Base-by-base conservation (phyloP, 2,888 invertebrate species). In the Exephanes ischioxanthus region DNA sequence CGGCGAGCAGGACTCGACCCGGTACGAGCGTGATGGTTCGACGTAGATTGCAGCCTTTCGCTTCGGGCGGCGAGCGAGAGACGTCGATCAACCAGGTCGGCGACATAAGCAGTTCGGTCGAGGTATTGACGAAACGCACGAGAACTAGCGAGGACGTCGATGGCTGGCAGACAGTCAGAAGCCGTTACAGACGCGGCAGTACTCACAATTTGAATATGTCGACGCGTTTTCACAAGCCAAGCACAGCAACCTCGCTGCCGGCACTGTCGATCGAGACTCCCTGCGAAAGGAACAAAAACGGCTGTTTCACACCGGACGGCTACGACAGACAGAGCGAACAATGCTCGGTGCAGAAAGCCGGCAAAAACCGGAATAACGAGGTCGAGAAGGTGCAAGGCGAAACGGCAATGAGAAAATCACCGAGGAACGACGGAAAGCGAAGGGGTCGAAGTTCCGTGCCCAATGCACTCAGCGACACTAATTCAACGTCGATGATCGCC, bases 131-230 rank as follows among this genome's bases (percentile, higher is more conserved):
- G 68, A 91, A 87, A 92, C 94, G 80, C 55, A 83, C 86, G 91
- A 94, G 89, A 94, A 81, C 93, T 88, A 90, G 87, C 91, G 91
- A 92, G 80, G 91, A 93, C 71, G 87, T 86, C 19, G 97, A 97
- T 88, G 99, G 98, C 0, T 99, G 98, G 99, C 95, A 98, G 87
- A 98, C 97, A 0, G 99, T 99, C 0, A 97, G 97, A 90, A 96
- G 97, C 68, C 95, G 97, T 55, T 95, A 95, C 1, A 95, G 97
- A 37, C 95, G 96, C 71, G 96, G 95, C 0, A 96, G 96, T 91
- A 96, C 96, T 19, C 96, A 96, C 82, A 94, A 94, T 89, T 93
- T 95, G 0, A 95, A 95, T 87, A 94, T 95, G 89, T 95, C 96
- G 0, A 97, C 96, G 86, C 95, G 98, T 84, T 98, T 97, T 91